Percentiles rank a stretch among this genome's conserved stretches.
phyloP scores from a whole-genome alignment of 1,140 invertebrate genomes.

The Drosophila kohkoa region DNA sequence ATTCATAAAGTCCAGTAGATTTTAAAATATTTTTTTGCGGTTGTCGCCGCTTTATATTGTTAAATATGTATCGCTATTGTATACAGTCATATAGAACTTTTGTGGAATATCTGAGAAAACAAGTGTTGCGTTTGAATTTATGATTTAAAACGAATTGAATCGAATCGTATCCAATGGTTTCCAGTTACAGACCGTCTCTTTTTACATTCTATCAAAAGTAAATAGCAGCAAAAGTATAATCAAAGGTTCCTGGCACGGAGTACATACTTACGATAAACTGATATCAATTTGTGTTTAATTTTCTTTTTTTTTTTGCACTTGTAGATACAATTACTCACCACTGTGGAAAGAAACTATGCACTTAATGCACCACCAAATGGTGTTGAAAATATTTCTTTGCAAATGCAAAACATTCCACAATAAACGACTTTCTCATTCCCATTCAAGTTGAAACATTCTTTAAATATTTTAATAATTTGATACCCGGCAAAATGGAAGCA shows the following conservation, averaged over 20 bases:
- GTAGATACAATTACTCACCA: slow-evolving; percentile 1
- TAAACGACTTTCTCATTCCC: not conserved
- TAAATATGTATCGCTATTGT: not conserved
- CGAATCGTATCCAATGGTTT: slow-evolving; percentile 22
- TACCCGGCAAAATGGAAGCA: not conserved
- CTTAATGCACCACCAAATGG: not conserved
- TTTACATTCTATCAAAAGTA: slow-evolving; percentile 61
- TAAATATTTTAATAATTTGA: not conserved
- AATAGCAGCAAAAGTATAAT: slow-evolving; percentile 33
- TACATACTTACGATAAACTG: slow-evolving; percentile 34
- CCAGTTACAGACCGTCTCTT: slow-evolving; percentile 47
- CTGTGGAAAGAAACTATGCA: not conserved
- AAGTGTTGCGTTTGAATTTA: slow-evolving; percentile 47
- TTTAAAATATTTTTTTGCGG: slow-evolving; percentile 6
- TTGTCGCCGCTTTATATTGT: slow-evolving; percentile 7
- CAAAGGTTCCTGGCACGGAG: slow-evolving; percentile 42
- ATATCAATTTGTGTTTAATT: not conserved
- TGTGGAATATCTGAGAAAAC: slow-evolving; percentile 34
- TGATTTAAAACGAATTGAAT: slow-evolving; percentile 47
- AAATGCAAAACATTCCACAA: not conserved
- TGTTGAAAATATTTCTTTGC: not conserved
- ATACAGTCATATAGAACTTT: slow-evolving; percentile 1
- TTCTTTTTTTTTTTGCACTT: slow-evolving; percentile 5
- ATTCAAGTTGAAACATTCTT: not conserved
- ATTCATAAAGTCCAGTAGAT: slow-evolving; percentile 21